Percentiles rank a stretch among this genome's conserved stretches.
phyloP scores from a whole-genome alignment of 2,888 invertebrate genomes.

The Pinctada fucata region DNA sequence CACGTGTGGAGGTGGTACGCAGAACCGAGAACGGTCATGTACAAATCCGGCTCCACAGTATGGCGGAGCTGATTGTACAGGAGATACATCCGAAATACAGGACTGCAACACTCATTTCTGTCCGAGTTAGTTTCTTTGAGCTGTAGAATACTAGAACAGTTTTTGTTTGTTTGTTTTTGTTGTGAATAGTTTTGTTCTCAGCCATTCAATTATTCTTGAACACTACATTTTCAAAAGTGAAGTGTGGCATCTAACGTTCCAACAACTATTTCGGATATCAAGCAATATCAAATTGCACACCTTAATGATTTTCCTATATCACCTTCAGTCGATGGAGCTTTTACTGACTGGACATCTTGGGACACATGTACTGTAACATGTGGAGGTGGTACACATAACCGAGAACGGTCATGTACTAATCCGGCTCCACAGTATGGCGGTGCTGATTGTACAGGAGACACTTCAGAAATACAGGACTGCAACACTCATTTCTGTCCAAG shows the following conservation, averaged over 20 bases:
- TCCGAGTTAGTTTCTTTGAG: constrained; percentile 57
- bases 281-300: too few species aligned
- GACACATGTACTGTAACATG: constrained; percentile 58
- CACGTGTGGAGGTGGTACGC: constrained; percentile 62
- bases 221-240: too few species aligned
- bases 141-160: too few species aligned
- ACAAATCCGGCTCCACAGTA: constrained; percentile 51
- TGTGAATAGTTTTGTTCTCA: too few species aligned
- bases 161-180: too few species aligned
- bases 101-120: constrained; percentile 62
- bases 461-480: too few species aligned
- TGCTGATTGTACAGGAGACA: constrained; percentile 43
- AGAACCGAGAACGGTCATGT: constrained; percentile 46
- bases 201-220: too few species aligned
- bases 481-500: constrained; percentile 61
- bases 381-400: constrained; percentile 56
- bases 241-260: too few species aligned
- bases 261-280: too few species aligned
- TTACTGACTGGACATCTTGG: constrained; percentile 61
- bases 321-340: constrained; percentile 59
- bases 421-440: constrained; percentile 57
- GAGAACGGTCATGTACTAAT: constrained; percentile 51
- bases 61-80: constrained; percentile 61
- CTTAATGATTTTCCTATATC: too few species aligned
- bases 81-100: constrained; percentile 42